Conservation (phyloP, 2,888 invertebrate species). For the Macrostomum cliftonense region DNA sequence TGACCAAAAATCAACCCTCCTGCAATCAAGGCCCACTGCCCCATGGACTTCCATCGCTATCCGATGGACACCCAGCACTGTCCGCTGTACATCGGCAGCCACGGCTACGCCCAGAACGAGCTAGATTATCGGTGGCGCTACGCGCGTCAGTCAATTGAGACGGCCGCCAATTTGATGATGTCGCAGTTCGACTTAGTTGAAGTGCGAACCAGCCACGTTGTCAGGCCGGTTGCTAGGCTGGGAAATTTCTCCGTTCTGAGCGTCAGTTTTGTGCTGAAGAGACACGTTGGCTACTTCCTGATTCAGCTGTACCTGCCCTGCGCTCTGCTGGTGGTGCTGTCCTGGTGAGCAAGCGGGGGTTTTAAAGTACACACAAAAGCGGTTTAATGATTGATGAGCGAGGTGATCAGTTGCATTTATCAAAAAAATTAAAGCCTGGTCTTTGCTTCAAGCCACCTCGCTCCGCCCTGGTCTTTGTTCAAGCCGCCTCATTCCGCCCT, state of each 20-base stretch:
- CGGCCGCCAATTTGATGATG: slow-evolving; percentile 68
- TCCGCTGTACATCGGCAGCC: slow-evolving; percentile 56
- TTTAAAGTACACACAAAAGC: too few relatives aligned
- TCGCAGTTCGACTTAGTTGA: slow-evolving; percentile 65
- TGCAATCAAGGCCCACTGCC: slow-evolving; percentile 40
- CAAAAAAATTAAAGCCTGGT: too few relatives aligned
- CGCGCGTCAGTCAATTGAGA: slow-evolving; percentile 50
- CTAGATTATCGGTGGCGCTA: too few relatives aligned
- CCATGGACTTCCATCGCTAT: slow-evolving; percentile 63
- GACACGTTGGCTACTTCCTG: slow-evolving; percentile 75
- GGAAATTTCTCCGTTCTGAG: slow-evolving; percentile 59
- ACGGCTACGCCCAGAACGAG: slow-evolving; percentile 24
- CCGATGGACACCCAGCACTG: slow-evolving; percentile 66
- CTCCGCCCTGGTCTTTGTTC: too few relatives aligned
- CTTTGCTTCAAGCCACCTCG: too few relatives aligned
- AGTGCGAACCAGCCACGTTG: too few relatives aligned
- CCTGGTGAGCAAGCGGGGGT: slow-evolving; percentile 48
- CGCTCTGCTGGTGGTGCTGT: slow-evolving; percentile 69
- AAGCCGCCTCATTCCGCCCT: too few relatives aligned
- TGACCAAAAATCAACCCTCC: too few relatives aligned
- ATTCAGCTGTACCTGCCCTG: slow-evolving; percentile 72
- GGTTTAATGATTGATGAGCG: too few relatives aligned
- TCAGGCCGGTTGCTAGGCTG: background rate
- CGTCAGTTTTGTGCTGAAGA: slow-evolving; percentile 69
- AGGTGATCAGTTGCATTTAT: too few relatives aligned